These are phyloP conservation scores for Crotalus viridis DNA, from an alignment of 2,113 vertebrate genomes.

Conservation along the genomic window DNA sequence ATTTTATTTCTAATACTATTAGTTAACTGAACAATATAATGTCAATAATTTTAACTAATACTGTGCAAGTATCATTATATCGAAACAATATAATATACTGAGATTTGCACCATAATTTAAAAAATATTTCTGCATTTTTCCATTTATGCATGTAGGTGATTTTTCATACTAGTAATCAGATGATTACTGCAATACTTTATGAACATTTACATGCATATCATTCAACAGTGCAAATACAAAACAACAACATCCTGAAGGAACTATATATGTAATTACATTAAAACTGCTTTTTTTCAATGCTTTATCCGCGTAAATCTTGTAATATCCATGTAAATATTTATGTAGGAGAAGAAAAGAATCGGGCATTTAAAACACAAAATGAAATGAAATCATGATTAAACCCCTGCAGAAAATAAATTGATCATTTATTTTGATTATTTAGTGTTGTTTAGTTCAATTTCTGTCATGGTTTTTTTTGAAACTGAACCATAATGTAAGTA, in stretches of 20 bases:
- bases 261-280: background rate
- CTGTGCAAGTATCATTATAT: background rate
- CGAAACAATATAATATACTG: background rate
- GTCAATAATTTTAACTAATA: background rate
- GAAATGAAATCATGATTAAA: background rate
- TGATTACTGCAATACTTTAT: background rate
- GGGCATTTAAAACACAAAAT: background rate
- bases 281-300: background rate
- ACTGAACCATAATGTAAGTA: slow-evolving; percentile 5
- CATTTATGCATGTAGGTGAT: background rate
- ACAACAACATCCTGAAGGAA: background rate
- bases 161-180: background rate
- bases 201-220: background rate
- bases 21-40: background rate
- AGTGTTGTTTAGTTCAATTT: background rate
- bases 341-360: background rate
- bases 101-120: background rate
- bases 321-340: background rate
- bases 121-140: background rate
- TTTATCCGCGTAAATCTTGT: background rate
- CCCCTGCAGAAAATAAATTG: background rate
- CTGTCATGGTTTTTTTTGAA: background rate
- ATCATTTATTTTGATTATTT: background rate
- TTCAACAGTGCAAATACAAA: background rate
- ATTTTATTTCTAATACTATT: background rate